phyloP scores from a whole-genome alignment of 2,113 vertebrate genomes.

The Antennarius striatus region DNA sequence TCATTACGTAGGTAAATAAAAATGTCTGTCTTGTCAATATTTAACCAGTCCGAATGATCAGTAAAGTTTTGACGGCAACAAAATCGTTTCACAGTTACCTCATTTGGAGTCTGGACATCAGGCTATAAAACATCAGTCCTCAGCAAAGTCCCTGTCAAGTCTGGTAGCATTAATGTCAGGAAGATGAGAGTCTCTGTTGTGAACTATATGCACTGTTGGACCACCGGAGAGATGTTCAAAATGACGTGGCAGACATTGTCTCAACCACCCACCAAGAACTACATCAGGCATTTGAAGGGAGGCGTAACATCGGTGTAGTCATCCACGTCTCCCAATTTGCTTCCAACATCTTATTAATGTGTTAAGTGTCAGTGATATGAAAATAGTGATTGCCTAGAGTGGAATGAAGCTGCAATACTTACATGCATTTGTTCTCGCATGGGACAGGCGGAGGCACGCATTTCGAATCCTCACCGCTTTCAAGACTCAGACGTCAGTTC shows the following conservation, averaged over 20 bases:
- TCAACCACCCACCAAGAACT: conserved; percentile 35
- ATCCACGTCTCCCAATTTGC: conserved; percentile 31
- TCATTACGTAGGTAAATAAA: conserved; percentile 8
- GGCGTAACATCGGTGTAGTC: conserved; percentile 45
- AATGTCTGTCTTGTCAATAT: conserved; percentile 7
- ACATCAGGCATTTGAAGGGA: conserved; percentile 43
- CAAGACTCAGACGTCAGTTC: conserved; percentile 43
- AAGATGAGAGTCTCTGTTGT: conserved; percentile 18
- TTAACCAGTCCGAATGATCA: not conserved
- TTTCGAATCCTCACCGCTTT: conserved; percentile 45
- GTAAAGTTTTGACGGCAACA: conserved; percentile 5
- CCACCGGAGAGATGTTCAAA: conserved; percentile 49
- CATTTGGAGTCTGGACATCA: conserved; percentile 10
- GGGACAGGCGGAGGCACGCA: conserved; percentile 63
- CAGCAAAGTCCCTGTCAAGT: conserved; percentile 10
- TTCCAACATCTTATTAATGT: conserved; percentile 57
- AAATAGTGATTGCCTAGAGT: conserved; percentile 56
- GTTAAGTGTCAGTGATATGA: conserved; percentile 58
- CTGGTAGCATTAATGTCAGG: not conserved
- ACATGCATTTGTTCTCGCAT: conserved; percentile 45
- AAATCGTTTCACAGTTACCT: conserved; percentile 14
- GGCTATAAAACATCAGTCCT: conserved; percentile 9
- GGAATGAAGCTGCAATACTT: conserved; percentile 51
- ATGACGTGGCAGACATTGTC: conserved; percentile 43
- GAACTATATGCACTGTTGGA: conserved; percentile 43